phyloP scores from a whole-genome alignment of 2,797 vertebrate species.

The Peromyscus eremicus region DNA sequence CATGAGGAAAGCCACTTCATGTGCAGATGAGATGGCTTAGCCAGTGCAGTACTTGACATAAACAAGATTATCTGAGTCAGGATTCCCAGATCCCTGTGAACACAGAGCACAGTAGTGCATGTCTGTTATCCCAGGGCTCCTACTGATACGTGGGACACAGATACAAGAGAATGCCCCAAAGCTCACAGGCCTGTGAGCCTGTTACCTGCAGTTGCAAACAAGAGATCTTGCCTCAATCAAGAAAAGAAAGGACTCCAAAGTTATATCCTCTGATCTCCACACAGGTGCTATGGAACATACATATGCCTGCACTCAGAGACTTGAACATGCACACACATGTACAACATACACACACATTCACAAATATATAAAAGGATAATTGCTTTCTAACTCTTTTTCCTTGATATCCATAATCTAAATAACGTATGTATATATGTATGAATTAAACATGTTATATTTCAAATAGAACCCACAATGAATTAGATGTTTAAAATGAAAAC shows the following conservation, averaged over 20 bases:
- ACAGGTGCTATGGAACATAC: not conserved
- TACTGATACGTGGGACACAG: too few species aligned
- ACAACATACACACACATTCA: not conserved
- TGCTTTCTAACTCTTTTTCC: constrained; percentile 1
- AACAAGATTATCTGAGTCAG: not conserved
- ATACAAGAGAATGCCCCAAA: not conserved
- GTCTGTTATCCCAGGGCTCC: too few species aligned
- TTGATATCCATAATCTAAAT: not conserved
- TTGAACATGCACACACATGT: not conserved
- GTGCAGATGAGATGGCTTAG: not conserved
- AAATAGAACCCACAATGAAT: not conserved
- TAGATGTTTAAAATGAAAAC: not conserved
- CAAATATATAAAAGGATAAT: not conserved
- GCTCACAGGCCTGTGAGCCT: not conserved
- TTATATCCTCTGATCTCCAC: not conserved
- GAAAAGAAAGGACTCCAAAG: not conserved
- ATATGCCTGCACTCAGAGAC: not conserved
- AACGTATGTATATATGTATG: not conserved
- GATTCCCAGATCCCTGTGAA: not conserved
- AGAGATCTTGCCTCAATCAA: not conserved
- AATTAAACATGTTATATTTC: not conserved
- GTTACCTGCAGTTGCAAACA: too few species aligned
- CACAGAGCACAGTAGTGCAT: not conserved
- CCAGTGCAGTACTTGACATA: not conserved
- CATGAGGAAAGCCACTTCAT: not conserved